Conservation (phyloP, 2,113 vertebrate species). For the Bungarus multicinctus region DNA sequence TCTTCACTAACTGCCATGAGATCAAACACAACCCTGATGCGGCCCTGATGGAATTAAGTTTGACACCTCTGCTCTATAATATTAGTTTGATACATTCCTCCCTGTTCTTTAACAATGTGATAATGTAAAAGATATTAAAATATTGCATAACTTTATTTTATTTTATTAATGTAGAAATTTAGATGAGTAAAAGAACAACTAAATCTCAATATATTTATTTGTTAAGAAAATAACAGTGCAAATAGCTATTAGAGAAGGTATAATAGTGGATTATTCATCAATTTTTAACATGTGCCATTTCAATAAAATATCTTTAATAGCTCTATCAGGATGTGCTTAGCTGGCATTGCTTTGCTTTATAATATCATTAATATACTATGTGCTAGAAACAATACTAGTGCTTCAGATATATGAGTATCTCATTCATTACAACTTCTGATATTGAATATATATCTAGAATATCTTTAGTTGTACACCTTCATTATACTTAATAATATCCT, state of each 20-base stretch:
- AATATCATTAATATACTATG: conserved; percentile 21
- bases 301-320: conserved; percentile 16
- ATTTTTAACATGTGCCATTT: conserved; percentile 6
- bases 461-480: background rate
- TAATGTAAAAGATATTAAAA: background rate
- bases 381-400: conserved; percentile 19
- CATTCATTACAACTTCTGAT: background rate
- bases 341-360: conserved; percentile 24
- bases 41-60: too few species aligned
- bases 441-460: conserved; percentile 1
- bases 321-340: conserved; percentile 12
- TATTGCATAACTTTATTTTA: background rate
- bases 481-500: background rate
- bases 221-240: conserved; percentile 19
- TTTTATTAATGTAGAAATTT: background rate
- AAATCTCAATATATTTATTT: background rate
- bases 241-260: background rate
- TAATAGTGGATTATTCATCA: conserved; percentile 22
- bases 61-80: background rate
- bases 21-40: too few species aligned
- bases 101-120: background rate
- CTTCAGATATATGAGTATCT: conserved; percentile 2
- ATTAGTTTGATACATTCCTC: background rate
- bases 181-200: background rate
- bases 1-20: too few species aligned